Conservation (phyloP, 1,140 invertebrate species). For the Asobara japonica region DNA sequence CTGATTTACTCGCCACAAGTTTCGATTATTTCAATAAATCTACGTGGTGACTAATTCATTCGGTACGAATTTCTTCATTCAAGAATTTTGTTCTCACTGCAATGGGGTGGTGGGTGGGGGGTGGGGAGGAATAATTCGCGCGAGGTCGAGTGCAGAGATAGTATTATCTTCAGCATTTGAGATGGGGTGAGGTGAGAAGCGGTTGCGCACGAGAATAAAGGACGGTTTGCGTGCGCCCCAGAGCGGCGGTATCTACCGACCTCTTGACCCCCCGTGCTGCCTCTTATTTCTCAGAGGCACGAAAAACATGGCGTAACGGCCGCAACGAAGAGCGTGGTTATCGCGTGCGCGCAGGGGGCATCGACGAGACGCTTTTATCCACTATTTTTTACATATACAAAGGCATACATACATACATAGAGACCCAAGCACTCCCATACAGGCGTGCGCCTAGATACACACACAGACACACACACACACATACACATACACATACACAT, state of each 20-base stretch:
- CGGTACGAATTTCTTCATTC: not conserved
- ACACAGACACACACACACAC: too few relatives aligned
- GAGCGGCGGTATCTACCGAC: constrained; percentile 17
- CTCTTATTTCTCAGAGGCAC: constrained; percentile 21
- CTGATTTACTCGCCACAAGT: too few relatives aligned
- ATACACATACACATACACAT: too few relatives aligned
- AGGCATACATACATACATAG: too few relatives aligned
- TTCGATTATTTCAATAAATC: too few relatives aligned
- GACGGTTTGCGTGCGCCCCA: constrained; percentile 23
- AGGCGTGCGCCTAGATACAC: too few relatives aligned
- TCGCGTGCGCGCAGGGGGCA: constrained; percentile 10
- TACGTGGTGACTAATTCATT: too few relatives aligned
- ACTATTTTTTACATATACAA: not conserved
- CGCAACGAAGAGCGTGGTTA: not conserved
- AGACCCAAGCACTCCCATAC: too few relatives aligned
- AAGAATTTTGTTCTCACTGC: too few relatives aligned
- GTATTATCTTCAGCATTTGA: constrained; percentile 12
- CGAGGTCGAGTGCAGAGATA: constrained; percentile 10
- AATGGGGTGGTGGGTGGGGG: too few relatives aligned
- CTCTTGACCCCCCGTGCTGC: constrained; percentile 1
- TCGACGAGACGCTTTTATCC: constrained; percentile 6
- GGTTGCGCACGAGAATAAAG: constrained; percentile 18
- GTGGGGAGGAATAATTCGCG: not conserved
- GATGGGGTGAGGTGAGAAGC: constrained; percentile 22
- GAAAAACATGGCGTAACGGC: constrained; percentile 18